phyloP scores from a whole-genome alignment of 2,113 vertebrate species.

The Nycticorax nycticorax region DNA sequence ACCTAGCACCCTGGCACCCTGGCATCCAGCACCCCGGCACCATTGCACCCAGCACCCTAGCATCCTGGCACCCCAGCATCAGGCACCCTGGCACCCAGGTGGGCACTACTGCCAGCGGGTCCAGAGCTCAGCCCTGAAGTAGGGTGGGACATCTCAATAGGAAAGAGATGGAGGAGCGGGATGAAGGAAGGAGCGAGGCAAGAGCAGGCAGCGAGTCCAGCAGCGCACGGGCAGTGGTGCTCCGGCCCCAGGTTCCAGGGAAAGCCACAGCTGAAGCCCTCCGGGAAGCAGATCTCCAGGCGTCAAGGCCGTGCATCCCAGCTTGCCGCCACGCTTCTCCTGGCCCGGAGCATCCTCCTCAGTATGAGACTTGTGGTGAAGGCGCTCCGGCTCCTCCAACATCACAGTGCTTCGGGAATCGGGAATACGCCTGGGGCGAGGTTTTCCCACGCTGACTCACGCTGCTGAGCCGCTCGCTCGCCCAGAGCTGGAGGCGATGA shows the following conservation, averaged over 20 bases:
- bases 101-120: fast-evolving
- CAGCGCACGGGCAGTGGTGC: fast-evolving
- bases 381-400: background rate
- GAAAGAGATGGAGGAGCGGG: background rate
- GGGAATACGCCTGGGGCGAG: background rate
- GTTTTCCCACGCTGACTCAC: conserved; percentile 60
- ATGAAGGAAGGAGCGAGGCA: background rate
- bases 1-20: background rate
- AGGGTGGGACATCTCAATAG: background rate
- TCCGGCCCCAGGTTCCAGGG: background rate
- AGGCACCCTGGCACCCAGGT: background rate
- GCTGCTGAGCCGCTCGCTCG: background rate
- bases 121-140: background rate
- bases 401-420: background rate
- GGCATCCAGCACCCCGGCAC: background rate
- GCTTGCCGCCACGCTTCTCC: background rate
- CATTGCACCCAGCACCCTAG: background rate
- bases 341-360: background rate
- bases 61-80: too few species aligned
- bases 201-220: background rate
- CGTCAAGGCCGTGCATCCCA: fast-evolving
- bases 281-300: background rate
- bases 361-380: background rate
- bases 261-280: background rate
- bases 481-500: background rate